Evolutionary conservation across 2,113 vertebrate genomes (phyloP), one percentile per base, ranked within the genome.

Genomic region (Apistogramma diplotaenia): DNA sequence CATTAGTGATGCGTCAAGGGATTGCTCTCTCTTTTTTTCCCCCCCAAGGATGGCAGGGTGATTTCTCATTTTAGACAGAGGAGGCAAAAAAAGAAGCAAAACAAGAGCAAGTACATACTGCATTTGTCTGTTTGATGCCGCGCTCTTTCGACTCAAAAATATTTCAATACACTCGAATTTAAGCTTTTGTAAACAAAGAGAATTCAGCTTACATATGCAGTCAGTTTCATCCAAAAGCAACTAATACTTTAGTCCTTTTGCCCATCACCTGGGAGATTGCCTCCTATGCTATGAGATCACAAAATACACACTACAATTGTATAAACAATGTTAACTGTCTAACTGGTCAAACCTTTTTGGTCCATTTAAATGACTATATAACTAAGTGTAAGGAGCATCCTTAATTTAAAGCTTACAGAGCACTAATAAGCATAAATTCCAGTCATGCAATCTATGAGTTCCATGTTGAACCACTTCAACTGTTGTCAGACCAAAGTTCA

Each of bases 1-100:
- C 91, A 93, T 93, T 93, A 94, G 85, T 56, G 87, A 74, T 49
- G 80, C 56, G 23, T 89, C 82, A 84, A 83, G 79, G 49, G 58
- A 43, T 46, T 35, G 37, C 73, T 82, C 43, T 59, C 27, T 72
- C 19, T 23, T 5, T 6, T n/a, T 5, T 19, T 16, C 61, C n/a
- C 25, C 33, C 23, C 18, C n/a, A 33, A 60, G 65, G 9, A 78
- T 18, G 13, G 13, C 2, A 13, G 16, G 76, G 43, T 54, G 70
- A 71, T 43, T 82, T 84, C 27, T 88, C 40, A 51, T 85, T 62
- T 78, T 49, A 78, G 49, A 74, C 3, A 15, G 37, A 18, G n/a
- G 25, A 16, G 61, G 23, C 9, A 51, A 78, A 46, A 58, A 54
- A 35, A 57, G 46, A 19, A 8, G 37, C 8, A 35, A 67, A 51